phyloP scores from a whole-genome alignment of 2,113 vertebrate species.

The Actinemys pallida region DNA sequence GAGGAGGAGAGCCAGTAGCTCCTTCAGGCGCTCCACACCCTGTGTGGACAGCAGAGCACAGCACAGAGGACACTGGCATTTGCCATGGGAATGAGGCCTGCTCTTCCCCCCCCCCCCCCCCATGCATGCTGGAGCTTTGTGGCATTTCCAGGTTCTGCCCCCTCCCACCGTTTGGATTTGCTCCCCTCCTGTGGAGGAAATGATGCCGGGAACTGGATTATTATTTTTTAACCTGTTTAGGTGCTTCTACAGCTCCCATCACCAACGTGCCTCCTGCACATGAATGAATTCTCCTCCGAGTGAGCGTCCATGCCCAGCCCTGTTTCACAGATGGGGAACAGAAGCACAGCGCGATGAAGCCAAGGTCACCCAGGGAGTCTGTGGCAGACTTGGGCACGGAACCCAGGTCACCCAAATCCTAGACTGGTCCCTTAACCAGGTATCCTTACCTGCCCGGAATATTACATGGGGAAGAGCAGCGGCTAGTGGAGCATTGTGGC shows the following conservation, averaged over 20 bases:
- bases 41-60: background rate
- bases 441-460: background rate
- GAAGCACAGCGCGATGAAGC: background rate
- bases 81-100: fast-evolving
- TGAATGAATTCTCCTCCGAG: background rate
- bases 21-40: background rate
- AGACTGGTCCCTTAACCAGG: background rate
- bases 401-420: background rate
- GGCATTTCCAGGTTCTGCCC: background rate
- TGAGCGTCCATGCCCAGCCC: background rate
- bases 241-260: background rate
- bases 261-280: background rate
- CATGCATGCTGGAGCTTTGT: fast-evolving
- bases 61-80: background rate
- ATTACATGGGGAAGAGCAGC: background rate
- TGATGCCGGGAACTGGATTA: conserved; percentile 16
- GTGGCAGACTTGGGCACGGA: background rate
- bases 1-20: background rate
- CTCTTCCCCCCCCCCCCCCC: background rate
- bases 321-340: background rate
- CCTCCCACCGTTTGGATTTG: background rate
- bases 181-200: background rate
- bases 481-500: background rate
- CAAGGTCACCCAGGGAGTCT: background rate
- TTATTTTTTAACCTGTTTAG: background rate